These are phyloP conservation scores for Daphoenositta chrysoptera DNA, from an alignment of 2,113 vertebrate species.

Conservation along the genomic window DNA sequence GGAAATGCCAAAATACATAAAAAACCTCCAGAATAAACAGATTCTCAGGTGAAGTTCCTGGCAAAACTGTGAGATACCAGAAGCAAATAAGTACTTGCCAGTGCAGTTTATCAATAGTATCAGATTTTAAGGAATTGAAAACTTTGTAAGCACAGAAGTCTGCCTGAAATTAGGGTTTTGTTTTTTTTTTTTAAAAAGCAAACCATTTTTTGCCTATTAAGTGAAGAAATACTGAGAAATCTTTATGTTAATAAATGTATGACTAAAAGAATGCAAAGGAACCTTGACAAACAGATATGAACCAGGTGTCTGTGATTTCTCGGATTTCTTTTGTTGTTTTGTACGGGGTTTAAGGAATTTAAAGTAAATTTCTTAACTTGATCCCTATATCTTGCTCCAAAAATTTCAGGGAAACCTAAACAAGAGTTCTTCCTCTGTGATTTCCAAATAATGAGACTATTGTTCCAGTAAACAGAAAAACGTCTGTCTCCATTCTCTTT, in stretches of 20 bases:
- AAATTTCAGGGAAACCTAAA: background rate
- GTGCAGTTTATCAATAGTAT: background rate
- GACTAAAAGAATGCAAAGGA: background rate
- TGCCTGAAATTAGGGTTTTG: background rate
- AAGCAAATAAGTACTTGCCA: background rate
- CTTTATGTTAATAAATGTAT: background rate
- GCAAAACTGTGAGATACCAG: background rate
- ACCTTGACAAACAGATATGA: background rate
- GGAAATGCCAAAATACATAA: background rate
- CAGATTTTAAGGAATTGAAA: background rate
- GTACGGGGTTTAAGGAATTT: background rate
- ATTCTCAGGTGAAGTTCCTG: background rate
- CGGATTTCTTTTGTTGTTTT: background rate
- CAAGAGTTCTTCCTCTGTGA: background rate
- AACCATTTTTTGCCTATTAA: background rate
- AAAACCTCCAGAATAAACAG: accelerated
- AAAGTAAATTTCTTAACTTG: background rate
- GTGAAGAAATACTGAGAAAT: background rate
- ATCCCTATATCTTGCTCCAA: background rate
- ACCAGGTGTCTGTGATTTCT: background rate
- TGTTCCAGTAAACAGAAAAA: background rate
- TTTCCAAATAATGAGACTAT: background rate
- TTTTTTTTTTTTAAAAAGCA: background rate
- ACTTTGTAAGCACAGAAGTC: background rate
- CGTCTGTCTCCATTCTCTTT: background rate